These are phyloP conservation scores for Erebia aethiops DNA, from an alignment of 2,888 invertebrate genomes.

Conservation along the genomic window DNA sequence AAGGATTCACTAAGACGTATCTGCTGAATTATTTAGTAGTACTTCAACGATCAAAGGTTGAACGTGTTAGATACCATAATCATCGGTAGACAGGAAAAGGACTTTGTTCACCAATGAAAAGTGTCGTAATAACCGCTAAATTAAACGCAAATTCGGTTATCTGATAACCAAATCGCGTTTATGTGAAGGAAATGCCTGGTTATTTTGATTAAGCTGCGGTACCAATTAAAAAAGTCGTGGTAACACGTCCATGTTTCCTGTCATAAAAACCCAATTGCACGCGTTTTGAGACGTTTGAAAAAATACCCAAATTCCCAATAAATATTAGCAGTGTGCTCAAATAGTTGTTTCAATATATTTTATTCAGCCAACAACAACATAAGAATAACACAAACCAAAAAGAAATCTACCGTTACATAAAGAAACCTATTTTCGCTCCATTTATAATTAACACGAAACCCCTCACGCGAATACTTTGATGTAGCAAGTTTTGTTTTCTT, in stretches of 20 bases:
- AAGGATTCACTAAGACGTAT: too few relatives aligned
- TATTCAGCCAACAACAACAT: background rate
- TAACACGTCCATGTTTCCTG: background rate
- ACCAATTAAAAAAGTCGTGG: background rate
- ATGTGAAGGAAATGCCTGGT: constrained; percentile 2
- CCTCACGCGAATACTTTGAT: background rate
- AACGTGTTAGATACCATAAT: background rate
- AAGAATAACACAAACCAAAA: background rate
- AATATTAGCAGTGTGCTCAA: too few relatives aligned
- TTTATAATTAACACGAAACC: constrained; percentile 3
- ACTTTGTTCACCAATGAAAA: constrained; percentile 10
- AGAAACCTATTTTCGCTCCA: background rate
- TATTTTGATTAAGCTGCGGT: background rate
- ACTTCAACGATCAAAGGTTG: background rate
- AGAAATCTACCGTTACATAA: background rate
- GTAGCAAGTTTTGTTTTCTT: constrained; percentile 7
- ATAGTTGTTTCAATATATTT: background rate
- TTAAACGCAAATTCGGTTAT: background rate
- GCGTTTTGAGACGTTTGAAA: too few relatives aligned
- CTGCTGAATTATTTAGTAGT: background rate
- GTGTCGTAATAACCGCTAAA: constrained; percentile 3
- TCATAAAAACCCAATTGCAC: too few relatives aligned
- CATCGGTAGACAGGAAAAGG: constrained; percentile 4
- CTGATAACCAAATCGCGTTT: background rate
- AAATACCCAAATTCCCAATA: too few relatives aligned